phyloP scores from a whole-genome alignment of 2,888 invertebrate genomes.

The Periphyllus acericola region DNA sequence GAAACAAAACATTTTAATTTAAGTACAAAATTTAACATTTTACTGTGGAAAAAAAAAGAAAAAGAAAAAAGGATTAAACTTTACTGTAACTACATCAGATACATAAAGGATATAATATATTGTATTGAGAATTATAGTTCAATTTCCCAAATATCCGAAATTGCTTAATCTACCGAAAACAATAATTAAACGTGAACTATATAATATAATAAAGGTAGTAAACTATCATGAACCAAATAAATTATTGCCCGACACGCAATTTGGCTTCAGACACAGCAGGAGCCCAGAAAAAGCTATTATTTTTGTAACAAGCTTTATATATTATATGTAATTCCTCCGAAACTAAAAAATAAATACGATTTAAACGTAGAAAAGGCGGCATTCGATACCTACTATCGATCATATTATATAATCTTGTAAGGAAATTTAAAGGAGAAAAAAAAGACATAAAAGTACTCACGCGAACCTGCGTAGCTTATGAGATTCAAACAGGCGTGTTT shows the following conservation, averaged over 20 bases:
- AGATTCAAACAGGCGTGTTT: too few relatives aligned
- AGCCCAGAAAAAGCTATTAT: background rate
- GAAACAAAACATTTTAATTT: too few relatives aligned
- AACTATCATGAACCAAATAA: background rate
- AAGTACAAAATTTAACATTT: too few relatives aligned
- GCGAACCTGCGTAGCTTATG: too few relatives aligned
- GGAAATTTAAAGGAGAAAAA: background rate
- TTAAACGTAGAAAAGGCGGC: background rate
- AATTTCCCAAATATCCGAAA: background rate
- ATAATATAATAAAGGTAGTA: too few relatives aligned
- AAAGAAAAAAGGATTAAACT: background rate
- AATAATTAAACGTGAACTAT: background rate
- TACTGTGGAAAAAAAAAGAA: too few relatives aligned
- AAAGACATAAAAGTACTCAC: background rate
- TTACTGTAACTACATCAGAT: background rate
- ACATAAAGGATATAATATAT: background rate
- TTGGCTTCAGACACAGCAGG: background rate
- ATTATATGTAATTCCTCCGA: background rate
- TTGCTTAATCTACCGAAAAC: background rate
- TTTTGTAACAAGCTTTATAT: background rate
- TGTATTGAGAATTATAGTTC: background rate
- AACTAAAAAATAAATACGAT: background rate
- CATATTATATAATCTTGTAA: background rate
- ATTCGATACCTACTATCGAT: background rate
- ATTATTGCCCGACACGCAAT: background rate